phyloP scores from a whole-genome alignment of 2,888 invertebrate species.

The Oegoconia quadripuncta region DNA sequence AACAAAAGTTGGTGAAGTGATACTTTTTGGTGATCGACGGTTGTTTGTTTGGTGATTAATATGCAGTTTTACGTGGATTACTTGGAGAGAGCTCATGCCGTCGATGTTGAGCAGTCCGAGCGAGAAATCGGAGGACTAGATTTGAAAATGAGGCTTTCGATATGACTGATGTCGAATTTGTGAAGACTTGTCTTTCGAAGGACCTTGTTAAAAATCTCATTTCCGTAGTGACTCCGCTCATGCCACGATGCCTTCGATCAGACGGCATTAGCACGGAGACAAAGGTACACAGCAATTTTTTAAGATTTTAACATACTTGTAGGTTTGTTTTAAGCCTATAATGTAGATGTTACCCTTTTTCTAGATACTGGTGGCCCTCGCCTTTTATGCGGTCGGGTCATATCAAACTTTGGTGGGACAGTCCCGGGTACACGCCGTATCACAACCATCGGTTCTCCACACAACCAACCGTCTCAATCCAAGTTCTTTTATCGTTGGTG shows the following conservation, averaged over 20 bases:
- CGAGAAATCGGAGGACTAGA: neutral
- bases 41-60: neutral
- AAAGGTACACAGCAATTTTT: conserved; percentile 1
- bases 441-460: too few relatives aligned
- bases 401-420: conserved; percentile 10
- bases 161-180: neutral
- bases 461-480: too few relatives aligned
- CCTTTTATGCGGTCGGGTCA: conserved; percentile 11
- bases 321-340: neutral
- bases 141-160: neutral
- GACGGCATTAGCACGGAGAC: neutral
- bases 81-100: neutral
- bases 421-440: conserved; percentile 1
- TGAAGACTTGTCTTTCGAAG: neutral
- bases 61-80: neutral
- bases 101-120: neutral
- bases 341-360: neutral
- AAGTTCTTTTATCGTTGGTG: too few relatives aligned
- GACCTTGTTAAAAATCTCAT: neutral
- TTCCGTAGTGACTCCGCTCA: neutral
- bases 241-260: neutral
- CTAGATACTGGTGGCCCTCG: conserved; percentile 3
- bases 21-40: neutral
- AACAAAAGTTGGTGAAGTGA: neutral
- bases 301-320: too few relatives aligned